Percentiles rank a stretch among this genome's conserved stretches.
phyloP scores from a whole-genome alignment of 2,888 invertebrate genomes.

The Smittia aterrima region DNA sequence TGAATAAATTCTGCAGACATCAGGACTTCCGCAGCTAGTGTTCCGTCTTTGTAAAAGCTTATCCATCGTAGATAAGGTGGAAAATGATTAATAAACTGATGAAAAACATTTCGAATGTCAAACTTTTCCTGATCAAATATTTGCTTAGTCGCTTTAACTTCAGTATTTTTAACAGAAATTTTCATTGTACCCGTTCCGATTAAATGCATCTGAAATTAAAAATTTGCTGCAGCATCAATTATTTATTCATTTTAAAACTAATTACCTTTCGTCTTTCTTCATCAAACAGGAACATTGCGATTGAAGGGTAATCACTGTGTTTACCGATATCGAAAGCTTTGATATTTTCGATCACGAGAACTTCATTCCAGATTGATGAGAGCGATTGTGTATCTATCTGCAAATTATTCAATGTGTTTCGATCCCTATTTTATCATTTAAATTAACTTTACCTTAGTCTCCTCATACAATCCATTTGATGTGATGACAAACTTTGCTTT shows the following conservation, averaged over 20 bases:
- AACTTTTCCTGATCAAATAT: background rate
- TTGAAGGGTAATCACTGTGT: conserved; percentile 51
- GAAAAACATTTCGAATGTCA: conserved; percentile 9
- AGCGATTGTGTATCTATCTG: conserved; percentile 54
- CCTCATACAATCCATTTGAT: conserved; percentile 45
- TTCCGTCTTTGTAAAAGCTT: conserved; percentile 52
- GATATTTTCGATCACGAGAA: conserved; percentile 56
- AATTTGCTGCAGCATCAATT: no score
- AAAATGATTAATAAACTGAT: conserved; percentile 42
- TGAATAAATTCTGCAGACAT: conserved; percentile 56
- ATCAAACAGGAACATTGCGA: conserved; percentile 55
- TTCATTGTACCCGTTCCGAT: background rate
- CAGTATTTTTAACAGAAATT: background rate
- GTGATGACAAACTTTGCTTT: conserved; percentile 52
- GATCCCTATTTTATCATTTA: background rate
- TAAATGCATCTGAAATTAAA: background rate
- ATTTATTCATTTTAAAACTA: no score
- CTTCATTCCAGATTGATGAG: conserved; percentile 63
- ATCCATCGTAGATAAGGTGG: conserved; percentile 58
- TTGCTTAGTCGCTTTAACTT: background rate
- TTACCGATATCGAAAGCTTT: conserved; percentile 47
- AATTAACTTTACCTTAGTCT: conserved; percentile 22
- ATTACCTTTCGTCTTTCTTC: conserved; percentile 46
- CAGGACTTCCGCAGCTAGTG: conserved; percentile 55
- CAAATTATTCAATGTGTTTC: background rate